Evolutionary conservation across 2,888 invertebrate species (phyloP).

Genomic region (Mycalesis mineus): DNA sequence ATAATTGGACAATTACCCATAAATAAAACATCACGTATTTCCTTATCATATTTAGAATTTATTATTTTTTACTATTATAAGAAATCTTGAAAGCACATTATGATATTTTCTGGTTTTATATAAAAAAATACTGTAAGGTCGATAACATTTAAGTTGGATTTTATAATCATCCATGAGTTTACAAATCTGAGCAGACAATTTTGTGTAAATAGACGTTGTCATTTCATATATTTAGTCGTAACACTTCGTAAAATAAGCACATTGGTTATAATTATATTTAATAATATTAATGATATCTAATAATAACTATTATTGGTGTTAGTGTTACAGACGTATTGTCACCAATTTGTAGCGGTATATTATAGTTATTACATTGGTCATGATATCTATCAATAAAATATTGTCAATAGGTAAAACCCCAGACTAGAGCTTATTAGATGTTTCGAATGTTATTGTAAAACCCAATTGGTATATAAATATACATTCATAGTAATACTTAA

Average conservation of each 20-base stretch:
- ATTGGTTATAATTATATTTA: constrained; percentile 20
- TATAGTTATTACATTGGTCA: constrained; percentile 7
- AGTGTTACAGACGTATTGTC: constrained; percentile 21
- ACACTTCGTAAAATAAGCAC: constrained; percentile 14
- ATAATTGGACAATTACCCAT: no score
- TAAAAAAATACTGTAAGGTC: no score
- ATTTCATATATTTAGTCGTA: constrained; percentile 19
- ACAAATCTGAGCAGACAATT: constrained; percentile 29
- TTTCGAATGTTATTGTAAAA: constrained; percentile 29
- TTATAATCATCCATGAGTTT: neutral
- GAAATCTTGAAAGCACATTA: no score
- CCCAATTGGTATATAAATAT: constrained; percentile 30
- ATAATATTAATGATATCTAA: constrained; percentile 14
- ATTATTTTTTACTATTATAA: no score
- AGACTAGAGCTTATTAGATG: constrained; percentile 54
- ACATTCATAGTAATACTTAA: constrained; percentile 36
- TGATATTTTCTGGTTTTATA: no score
- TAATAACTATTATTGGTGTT: constrained; percentile 12
- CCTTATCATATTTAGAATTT: no score
- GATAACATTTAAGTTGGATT: no score
- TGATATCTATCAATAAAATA: constrained; percentile 14
- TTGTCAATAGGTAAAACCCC: constrained; percentile 40
- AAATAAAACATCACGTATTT: no score
- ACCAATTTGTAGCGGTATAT: constrained; percentile 11
- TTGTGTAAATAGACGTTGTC: constrained; percentile 22